These are phyloP conservation scores for Oryzias curvinotus DNA, from an alignment of 2,113 vertebrate genomes.

Conservation along the genomic window DNA sequence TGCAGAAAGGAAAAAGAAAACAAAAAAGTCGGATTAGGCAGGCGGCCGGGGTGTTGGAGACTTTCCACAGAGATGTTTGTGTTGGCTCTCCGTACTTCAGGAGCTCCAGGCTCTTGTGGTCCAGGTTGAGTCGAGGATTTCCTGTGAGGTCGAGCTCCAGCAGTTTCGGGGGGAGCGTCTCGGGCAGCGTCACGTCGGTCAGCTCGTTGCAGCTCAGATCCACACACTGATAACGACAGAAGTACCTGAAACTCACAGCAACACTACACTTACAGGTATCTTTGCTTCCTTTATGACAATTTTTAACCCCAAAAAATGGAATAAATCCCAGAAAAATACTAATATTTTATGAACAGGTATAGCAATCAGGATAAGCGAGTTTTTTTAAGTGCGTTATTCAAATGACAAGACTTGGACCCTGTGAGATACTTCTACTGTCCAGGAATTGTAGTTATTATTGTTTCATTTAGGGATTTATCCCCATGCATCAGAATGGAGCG, in stretches of 20 bases:
- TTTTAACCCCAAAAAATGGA: background rate
- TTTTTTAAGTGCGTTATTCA: no score
- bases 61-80: background rate
- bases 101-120: constrained; percentile 94
- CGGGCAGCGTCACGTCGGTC: constrained; percentile 87
- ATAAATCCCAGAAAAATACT: background rate
- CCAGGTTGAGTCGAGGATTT: constrained; percentile 89
- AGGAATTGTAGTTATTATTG: no score
- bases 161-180: constrained; percentile 89
- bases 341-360: background rate
- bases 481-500: no score
- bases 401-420: no score
- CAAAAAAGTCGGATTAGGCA: background rate
- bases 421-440: no score
- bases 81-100: constrained; percentile 82
- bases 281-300: background rate
- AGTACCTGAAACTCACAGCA: background rate
- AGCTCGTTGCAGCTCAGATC: constrained; percentile 98
- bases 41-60: background rate
- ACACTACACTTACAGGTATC: background rate
- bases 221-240: constrained; percentile 81
- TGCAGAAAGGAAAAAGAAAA: constrained; percentile 49
- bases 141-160: constrained; percentile 96
- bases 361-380: no score
- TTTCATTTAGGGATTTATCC: no score